Conservation (phyloP, 2,888 invertebrate genomes). For the Pristionchus mayeri region DNA sequence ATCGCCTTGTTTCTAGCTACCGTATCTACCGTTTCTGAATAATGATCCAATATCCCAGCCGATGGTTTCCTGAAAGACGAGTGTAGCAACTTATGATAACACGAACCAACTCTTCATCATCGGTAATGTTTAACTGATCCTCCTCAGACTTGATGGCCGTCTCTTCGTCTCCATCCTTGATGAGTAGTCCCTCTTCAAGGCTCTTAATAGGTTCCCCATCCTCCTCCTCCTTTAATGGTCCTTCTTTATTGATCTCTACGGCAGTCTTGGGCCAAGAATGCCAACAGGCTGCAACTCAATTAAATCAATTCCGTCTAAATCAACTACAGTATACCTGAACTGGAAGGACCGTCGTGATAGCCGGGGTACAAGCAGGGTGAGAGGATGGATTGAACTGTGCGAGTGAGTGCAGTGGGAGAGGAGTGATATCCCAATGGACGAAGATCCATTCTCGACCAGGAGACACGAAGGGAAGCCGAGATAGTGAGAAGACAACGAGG, state of each 20-base stretch:
- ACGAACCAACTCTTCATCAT: no score
- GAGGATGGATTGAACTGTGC: constrained; percentile 20
- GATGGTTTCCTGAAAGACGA: neutral
- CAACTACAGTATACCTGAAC: neutral
- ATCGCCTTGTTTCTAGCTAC: neutral
- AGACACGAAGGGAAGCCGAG: neutral
- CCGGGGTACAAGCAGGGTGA: neutral
- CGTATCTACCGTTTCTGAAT: constrained; percentile 9
- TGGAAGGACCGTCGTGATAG: neutral
- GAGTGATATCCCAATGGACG: neutral
- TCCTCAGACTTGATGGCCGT: no score
- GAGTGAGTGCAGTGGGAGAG: constrained; percentile 3
- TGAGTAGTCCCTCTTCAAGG: no score
- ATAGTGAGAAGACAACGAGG: constrained; percentile 7
- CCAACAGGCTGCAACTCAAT: neutral
- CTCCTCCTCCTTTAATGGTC: neutral
- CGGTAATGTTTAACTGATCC: no score
- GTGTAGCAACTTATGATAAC: no score
- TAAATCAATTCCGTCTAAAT: neutral
- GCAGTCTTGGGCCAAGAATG: neutral
- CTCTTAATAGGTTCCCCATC: no score
- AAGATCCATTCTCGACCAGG: neutral
- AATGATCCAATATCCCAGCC: neutral
- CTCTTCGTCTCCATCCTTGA: no score
- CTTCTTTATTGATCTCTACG: neutral